Percentiles rank a stretch among this genome's conserved stretches.
Evolutionary conservation across 1,140 invertebrate species (phyloP).

Genomic region (Procambarus clarkii): DNA sequence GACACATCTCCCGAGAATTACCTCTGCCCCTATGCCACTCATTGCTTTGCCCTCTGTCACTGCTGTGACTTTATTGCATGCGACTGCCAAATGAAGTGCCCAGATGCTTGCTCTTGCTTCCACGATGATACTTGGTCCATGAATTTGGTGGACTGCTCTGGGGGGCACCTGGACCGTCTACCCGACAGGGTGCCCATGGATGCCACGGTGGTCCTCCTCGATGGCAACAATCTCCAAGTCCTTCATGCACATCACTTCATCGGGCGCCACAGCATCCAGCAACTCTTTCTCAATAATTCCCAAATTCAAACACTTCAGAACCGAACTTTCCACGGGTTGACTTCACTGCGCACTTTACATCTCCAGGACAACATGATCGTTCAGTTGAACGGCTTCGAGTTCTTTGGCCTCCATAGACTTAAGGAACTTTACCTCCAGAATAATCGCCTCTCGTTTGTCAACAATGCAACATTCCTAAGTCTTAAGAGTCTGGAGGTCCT

Average conservation of each 20-base stretch:
- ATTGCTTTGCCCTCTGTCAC: slow-evolving; percentile 94
- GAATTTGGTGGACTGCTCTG: slow-evolving; percentile 92
- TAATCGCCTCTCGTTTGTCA: slow-evolving; percentile 84
- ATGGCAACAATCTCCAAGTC: slow-evolving; percentile 89
- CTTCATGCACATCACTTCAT: slow-evolving; percentile 93
- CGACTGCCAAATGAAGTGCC: slow-evolving; percentile 96
- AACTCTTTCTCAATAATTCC: slow-evolving; percentile 90
- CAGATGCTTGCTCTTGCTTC: slow-evolving; percentile 92
- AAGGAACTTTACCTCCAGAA: slow-evolving; percentile 81
- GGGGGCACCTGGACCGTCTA: slow-evolving; percentile 83
- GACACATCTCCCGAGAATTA: slow-evolving; percentile 90
- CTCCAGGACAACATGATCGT: slow-evolving; percentile 89
- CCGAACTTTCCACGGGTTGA: slow-evolving; percentile 91
- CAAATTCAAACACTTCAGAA: slow-evolving; percentile 92
- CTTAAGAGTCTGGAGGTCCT: slow-evolving; percentile 84
- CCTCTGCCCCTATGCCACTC: slow-evolving; percentile 92
- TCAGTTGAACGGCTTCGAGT: slow-evolving; percentile 88
- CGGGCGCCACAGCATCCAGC: slow-evolving; percentile 90
- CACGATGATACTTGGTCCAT: slow-evolving; percentile 94
- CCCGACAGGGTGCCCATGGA: slow-evolving; percentile 94
- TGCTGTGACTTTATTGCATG: slow-evolving; percentile 96
- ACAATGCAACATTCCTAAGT: slow-evolving; percentile 86
- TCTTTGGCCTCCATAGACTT: slow-evolving; percentile 84
- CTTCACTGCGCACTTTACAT: slow-evolving; percentile 85
- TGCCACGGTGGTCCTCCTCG: slow-evolving; percentile 91